These are phyloP conservation scores for Drosophila parvula DNA, from an alignment of 1,140 invertebrate species.

Conservation along the genomic window DNA sequence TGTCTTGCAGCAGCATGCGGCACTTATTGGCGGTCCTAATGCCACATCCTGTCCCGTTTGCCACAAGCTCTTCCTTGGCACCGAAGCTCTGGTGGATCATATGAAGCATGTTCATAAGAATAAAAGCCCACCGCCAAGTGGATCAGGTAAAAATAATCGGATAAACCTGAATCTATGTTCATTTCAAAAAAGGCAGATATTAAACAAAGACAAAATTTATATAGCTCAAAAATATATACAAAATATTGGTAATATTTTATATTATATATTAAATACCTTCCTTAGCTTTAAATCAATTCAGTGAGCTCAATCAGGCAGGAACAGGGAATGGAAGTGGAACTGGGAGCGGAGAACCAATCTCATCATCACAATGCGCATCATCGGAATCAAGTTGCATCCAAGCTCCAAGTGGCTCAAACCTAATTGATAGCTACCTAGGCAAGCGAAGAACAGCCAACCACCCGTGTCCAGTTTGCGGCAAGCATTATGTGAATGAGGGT, in stretches of 20 bases:
- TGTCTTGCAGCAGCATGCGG: slow-evolving; percentile 96
- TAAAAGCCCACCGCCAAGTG: slow-evolving; percentile 89
- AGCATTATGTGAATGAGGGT: slow-evolving; percentile 97
- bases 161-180: too few species aligned
- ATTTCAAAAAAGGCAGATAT: too few species aligned
- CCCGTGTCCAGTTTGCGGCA: slow-evolving; percentile 96
- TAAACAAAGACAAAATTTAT: too few species aligned
- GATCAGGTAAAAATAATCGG: slow-evolving; percentile 90
- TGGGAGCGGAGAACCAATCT: slow-evolving; percentile 12
- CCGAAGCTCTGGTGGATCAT: slow-evolving; percentile 96
- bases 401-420: slow-evolving; percentile 28
- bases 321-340: slow-evolving; percentile 19
- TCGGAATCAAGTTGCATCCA: slow-evolving; percentile 51
- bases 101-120: slow-evolving; percentile 98
- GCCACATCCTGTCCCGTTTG: slow-evolving; percentile 95
- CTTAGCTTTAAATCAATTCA: slow-evolving; percentile 37
- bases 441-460: slow-evolving; percentile 96
- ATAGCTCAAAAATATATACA: too few species aligned
- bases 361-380: slow-evolving; percentile 28
- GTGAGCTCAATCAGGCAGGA: slow-evolving; percentile 36
- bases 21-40: slow-evolving; percentile 94
- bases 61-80: slow-evolving; percentile 96
- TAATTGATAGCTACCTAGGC: slow-evolving; percentile 91
- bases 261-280: slow-evolving; percentile 20
- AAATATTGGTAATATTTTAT: background rate